Evolutionary conservation across 2,888 invertebrate species (phyloP), one percentile per base, ranked within the genome.

Genomic region (Ametastegia equiseti): DNA sequence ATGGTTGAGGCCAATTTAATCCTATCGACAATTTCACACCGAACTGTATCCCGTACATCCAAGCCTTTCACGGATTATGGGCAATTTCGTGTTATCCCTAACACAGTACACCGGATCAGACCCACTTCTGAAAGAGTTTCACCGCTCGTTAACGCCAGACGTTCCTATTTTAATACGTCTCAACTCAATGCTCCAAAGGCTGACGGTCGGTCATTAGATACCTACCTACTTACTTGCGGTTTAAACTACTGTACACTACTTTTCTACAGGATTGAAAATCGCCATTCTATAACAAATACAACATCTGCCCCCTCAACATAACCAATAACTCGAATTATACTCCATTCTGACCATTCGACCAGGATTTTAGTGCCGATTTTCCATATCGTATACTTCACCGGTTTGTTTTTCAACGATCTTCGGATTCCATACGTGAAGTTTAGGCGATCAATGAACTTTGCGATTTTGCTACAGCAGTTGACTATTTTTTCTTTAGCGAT

Each of bases 11-110:
- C 45, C 81, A 77, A 81, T 80, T 80, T 80, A 80, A 80, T 45
- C 19, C 71, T 60, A 81, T 81, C 81, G 81, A 63, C 63, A 47
- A 77, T 81, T 81, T 75, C 73, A 77, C 81, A 75, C 81, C 19
- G 47, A 47, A 67, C 50, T 60, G n/a, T 23, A 36, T 60, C 30
- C 60, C 23, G 65, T n/a, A 67, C 63, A n/a, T 42, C 36, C n/a
- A 69, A 69, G 9, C 57, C 78, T 80, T 80, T 80, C 69, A 80
- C 80, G 80, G 80, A 78, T 78, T 63, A 78, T 63, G 33, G 78
- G 27, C 78, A 63, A 78, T 78, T 78, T 63, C 9, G 63, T 78
- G 50, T 78, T 39, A 15, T 54, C 75, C 54, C 36, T 71, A 27
- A 30, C 27, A 63, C 63, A n/a, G 7, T 39, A 19, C 42, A 57